A percentile compares a stretch with the other conserved stretches of the same genome.
Evolutionary conservation across 2,113 vertebrate species (phyloP).

Genomic region (Puffinus mauretanicus): DNA sequence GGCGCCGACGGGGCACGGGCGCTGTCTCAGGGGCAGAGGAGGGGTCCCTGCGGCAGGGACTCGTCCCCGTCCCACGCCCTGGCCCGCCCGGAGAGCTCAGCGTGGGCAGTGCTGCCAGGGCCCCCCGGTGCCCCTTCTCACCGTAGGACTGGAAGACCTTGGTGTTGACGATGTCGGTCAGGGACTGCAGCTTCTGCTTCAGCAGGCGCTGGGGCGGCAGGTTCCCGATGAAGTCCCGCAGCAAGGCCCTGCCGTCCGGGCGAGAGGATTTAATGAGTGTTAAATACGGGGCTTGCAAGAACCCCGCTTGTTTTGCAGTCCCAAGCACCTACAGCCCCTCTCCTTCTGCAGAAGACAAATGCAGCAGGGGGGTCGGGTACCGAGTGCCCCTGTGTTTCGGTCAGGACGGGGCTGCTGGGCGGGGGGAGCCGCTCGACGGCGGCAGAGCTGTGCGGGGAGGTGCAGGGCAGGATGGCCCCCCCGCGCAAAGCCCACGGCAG

Average conservation of each 20-base stretch:
- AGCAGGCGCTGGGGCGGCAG: constrained; percentile 48
- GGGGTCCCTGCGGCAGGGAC: accelerated
- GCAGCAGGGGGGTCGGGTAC: accelerated
- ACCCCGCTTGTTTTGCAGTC: accelerated
- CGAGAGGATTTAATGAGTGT: accelerated
- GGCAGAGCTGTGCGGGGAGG: not conserved
- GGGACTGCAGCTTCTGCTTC: constrained; percentile 65
- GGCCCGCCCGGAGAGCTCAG: not conserved
- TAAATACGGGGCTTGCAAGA: too few species aligned
- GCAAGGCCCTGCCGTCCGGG: not conserved
- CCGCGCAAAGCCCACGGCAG: not conserved
- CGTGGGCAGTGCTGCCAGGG: accelerated
- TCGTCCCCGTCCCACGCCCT: accelerated
- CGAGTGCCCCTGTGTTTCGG: accelerated
- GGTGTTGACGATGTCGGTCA: constrained; percentile 35
- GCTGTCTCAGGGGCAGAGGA: not conserved
- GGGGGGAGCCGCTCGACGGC: accelerated
- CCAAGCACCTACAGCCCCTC: not conserved
- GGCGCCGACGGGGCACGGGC: accelerated
- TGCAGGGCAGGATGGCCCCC: not conserved
- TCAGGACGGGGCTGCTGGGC: not conserved
- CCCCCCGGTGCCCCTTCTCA: not conserved
- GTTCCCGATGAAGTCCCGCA: constrained; percentile 55
- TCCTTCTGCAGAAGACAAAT: not conserved
- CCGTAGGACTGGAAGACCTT: constrained; percentile 33